A percentile compares a stretch with the other conserved stretches of the same genome.
Evolutionary conservation across 2,888 invertebrate genomes (phyloP).

Genomic region (Pheosia gnoma): DNA sequence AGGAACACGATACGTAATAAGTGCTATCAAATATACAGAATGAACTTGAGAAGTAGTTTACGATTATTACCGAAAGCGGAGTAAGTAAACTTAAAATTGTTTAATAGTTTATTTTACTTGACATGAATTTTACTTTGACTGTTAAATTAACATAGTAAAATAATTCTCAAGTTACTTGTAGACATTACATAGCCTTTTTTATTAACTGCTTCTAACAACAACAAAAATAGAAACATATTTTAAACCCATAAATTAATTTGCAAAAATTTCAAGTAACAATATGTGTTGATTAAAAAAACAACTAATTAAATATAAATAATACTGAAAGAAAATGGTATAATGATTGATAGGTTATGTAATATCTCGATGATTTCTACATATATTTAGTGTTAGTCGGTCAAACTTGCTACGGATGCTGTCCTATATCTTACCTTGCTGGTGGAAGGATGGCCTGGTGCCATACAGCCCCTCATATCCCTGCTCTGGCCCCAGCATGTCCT

Average conservation of each 20-base stretch:
- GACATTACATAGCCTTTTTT: conserved; percentile 35
- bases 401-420: conserved; percentile 41
- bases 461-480: conserved; percentile 97
- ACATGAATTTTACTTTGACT: too few relatives aligned
- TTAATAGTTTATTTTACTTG: too few relatives aligned
- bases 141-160: conserved; percentile 18
- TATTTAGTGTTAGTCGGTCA: conserved; percentile 56
- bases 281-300: background rate
- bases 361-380: conserved; percentile 27
- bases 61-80: background rate
- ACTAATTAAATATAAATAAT: background rate
- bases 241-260: too few relatives aligned
- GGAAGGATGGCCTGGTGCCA: conserved; percentile 95
- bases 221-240: too few relatives aligned
- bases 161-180: conserved; percentile 15
- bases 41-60: conserved; percentile 16
- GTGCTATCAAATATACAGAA: conserved; percentile 35
- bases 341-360: conserved; percentile 33
- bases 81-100: too few relatives aligned
- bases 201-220: too few relatives aligned
- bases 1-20: conserved; percentile 39
- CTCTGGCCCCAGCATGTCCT: conserved; percentile 96
- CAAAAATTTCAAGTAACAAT: too few relatives aligned
- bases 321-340: too few relatives aligned
- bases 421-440: conserved; percentile 90